Evolutionary conservation across 2,113 vertebrate genomes (phyloP).

Genomic region (Prunella himalayana): DNA sequence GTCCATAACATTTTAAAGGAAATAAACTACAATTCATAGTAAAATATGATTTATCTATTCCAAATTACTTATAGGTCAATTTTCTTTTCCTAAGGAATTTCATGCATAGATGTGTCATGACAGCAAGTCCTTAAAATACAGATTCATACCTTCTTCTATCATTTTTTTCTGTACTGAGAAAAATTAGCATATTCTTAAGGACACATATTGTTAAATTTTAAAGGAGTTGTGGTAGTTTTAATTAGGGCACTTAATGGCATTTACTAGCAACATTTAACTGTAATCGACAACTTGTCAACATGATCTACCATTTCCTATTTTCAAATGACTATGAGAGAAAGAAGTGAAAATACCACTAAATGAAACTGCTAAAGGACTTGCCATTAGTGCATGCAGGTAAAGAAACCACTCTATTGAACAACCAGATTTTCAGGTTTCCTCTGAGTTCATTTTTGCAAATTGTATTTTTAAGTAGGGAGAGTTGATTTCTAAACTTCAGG

Average conservation of each 20-base stretch:
- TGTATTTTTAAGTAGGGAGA: background rate
- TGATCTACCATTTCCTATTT: constrained; percentile 54
- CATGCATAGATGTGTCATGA: background rate
- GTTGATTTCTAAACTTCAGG: background rate
- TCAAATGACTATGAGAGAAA: constrained; percentile 39
- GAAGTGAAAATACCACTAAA: constrained; percentile 13
- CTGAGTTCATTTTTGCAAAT: background rate
- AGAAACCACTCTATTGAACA: background rate
- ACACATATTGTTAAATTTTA: constrained; percentile 41
- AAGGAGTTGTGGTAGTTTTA: constrained; percentile 56
- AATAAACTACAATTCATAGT: background rate
- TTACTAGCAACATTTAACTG: constrained; percentile 55
- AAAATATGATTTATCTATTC: background rate
- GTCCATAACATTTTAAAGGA: background rate
- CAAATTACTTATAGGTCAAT: background rate
- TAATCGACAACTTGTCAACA: constrained; percentile 46
- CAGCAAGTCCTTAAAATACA: background rate
- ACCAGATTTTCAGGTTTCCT: background rate
- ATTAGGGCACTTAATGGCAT: constrained; percentile 30
- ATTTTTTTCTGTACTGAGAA: background rate
- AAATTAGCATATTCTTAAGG: constrained; percentile 30
- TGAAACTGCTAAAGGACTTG: background rate
- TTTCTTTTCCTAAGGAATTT: background rate
- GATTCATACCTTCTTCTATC: background rate
- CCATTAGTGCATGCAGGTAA: background rate